Conservation (phyloP, 2,113 vertebrate species). For the Scartelaos histophorus region DNA sequence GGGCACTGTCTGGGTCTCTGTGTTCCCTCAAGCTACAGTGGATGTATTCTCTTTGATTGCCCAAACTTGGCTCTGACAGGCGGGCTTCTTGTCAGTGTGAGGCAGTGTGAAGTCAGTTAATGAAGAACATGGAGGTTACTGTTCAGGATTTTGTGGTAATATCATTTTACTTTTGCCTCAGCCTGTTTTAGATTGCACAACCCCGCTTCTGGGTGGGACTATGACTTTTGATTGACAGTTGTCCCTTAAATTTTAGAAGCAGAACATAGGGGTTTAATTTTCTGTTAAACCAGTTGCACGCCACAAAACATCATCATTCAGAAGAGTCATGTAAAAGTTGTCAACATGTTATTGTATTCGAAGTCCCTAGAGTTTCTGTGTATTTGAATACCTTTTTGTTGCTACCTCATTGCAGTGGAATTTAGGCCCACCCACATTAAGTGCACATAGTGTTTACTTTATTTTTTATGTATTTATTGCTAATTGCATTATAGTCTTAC, state of each 20-base stretch:
- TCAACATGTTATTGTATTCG: not conserved
- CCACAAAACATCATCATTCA: not conserved
- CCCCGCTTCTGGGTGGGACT: constrained; percentile 23
- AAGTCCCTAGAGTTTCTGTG: not conserved
- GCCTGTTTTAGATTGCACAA: constrained; percentile 29
- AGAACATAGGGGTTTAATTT: not conserved
- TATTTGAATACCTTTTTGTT: not conserved
- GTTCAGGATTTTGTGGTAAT: constrained; percentile 27
- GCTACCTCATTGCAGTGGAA: not conserved
- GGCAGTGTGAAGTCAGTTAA: constrained; percentile 34
- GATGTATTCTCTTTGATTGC: constrained; percentile 32
- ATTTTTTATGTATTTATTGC: not conserved
- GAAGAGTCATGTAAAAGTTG: constrained; percentile 3
- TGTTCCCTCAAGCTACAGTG: constrained; percentile 52
- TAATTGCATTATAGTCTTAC: constrained; percentile 7
- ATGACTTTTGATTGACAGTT: constrained; percentile 11
- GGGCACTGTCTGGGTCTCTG: constrained; percentile 29
- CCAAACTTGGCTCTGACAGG: constrained; percentile 24
- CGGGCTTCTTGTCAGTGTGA: constrained; percentile 49
- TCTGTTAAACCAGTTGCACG: not conserved
- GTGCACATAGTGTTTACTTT: not conserved
- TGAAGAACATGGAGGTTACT: constrained; percentile 44
- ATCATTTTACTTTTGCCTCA: constrained; percentile 19
- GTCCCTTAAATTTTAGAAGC: not conserved
- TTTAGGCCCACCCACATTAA: not conserved